These are phyloP conservation scores for Rhagologus leucostigma DNA, from an alignment of 2,113 vertebrate species.

Conservation along the genomic window DNA sequence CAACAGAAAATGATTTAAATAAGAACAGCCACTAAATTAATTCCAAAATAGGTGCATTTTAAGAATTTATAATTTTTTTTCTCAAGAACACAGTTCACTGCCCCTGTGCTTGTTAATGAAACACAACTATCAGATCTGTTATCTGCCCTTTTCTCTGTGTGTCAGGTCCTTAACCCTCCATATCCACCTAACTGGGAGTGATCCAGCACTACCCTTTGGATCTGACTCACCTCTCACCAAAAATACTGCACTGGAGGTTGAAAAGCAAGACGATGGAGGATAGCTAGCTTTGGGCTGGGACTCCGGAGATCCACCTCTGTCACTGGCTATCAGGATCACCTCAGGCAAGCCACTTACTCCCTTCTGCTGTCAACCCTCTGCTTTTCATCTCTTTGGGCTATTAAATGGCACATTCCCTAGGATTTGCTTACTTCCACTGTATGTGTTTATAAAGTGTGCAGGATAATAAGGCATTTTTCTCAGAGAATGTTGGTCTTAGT, in stretches of 20 bases:
- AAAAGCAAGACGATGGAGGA: not conserved
- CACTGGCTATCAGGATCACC: not conserved
- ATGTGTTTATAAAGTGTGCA: not conserved
- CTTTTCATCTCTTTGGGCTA: not conserved
- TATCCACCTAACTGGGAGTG: not conserved
- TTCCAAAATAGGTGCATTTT: not conserved
- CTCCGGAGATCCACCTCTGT: not conserved
- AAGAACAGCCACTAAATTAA: not conserved
- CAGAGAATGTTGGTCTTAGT: not conserved
- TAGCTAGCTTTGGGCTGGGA: not conserved
- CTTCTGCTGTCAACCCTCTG: not conserved
- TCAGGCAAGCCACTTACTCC: not conserved
- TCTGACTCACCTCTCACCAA: not conserved
- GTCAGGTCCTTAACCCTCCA: not conserved
- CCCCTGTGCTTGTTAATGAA: not conserved
- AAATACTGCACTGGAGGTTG: not conserved
- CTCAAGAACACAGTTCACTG: not conserved
- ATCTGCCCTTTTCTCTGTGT: not conserved
- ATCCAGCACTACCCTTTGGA: not conserved
- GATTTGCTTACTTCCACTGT: not conserved
- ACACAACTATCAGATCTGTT: not conserved
- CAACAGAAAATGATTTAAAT: not conserved
- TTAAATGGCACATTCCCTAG: not conserved
- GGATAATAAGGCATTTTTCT: not conserved
- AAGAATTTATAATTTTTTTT: not conserved